Conservation (phyloP, 2,113 vertebrate species). For the Cardinalis cardinalis region DNA sequence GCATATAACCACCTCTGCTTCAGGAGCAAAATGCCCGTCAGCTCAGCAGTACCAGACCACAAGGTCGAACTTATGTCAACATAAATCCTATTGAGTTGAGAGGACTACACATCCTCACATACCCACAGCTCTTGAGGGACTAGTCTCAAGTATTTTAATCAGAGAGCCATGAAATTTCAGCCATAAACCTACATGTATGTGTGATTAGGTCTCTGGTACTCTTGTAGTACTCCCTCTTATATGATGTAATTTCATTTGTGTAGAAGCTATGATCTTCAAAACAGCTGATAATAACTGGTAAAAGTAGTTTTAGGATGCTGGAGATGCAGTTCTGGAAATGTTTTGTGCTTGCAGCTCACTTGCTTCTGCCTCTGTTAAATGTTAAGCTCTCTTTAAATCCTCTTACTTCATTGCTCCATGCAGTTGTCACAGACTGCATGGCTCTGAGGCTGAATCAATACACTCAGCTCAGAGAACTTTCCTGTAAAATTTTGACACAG, state of each 20-base stretch:
- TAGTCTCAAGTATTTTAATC: not conserved
- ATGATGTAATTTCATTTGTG: not conserved
- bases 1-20: accelerated
- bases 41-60: not conserved
- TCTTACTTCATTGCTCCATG: not conserved
- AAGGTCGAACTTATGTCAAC: not conserved
- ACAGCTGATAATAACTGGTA: not conserved
- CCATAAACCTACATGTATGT: not conserved
- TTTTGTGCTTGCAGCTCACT: not conserved
- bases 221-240: not conserved
- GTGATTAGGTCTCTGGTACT: not conserved
- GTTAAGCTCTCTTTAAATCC: not conserved
- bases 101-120: not conserved
- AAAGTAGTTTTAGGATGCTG: not conserved
- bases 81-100: not conserved
- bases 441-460: not conserved
- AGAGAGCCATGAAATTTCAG: not conserved
- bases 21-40: not conserved
- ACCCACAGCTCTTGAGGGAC: not conserved
- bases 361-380: not conserved
- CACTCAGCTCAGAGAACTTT: not conserved
- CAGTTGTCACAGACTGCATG: not conserved
- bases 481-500: not conserved
- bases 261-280: not conserved
- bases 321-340: not conserved